Conservation (phyloP, 2,113 vertebrate genomes). For the Lagopus leucura region DNA sequence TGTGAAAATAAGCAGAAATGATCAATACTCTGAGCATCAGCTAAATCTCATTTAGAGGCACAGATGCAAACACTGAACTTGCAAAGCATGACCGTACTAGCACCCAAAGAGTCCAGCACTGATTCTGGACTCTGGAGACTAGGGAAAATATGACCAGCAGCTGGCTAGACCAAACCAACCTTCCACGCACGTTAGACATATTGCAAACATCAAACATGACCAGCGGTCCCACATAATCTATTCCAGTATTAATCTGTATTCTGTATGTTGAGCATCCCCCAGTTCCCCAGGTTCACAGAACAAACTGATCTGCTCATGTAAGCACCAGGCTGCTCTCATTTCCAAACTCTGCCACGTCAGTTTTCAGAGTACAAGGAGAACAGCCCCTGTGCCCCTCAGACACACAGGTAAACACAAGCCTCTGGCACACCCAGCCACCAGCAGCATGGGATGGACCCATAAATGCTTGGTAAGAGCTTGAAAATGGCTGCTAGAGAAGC, state of each 20-base stretch:
- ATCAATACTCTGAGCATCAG: not conserved
- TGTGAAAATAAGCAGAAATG: not conserved
- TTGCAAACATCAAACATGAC: not conserved
- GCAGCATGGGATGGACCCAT: not conserved
- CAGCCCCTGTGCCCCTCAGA: not conserved
- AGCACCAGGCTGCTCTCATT: not conserved
- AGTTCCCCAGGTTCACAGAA: not conserved
- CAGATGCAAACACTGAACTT: not conserved
- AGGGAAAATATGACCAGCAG: not conserved
- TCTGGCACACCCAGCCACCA: not conserved
- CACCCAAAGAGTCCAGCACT: not conserved
- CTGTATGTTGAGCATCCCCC: not conserved
- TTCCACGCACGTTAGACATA: not conserved
- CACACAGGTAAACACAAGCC: too few species aligned
- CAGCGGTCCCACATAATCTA: not conserved
- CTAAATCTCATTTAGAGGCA: not conserved
- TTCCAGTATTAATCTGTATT: not conserved
- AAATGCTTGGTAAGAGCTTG: not conserved
- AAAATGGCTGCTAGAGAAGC: not conserved
- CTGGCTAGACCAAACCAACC: not conserved
- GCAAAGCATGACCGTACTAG: not conserved
- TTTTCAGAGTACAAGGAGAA: not conserved
- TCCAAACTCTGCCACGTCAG: not conserved
- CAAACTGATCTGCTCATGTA: not conserved
- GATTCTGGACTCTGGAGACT: not conserved